Evolutionary conservation across 92 coral and sea anemone species (phyloP), one percentile per base, ranked within the genome.

Genomic region (Micromussa lordhowensis): DNA sequence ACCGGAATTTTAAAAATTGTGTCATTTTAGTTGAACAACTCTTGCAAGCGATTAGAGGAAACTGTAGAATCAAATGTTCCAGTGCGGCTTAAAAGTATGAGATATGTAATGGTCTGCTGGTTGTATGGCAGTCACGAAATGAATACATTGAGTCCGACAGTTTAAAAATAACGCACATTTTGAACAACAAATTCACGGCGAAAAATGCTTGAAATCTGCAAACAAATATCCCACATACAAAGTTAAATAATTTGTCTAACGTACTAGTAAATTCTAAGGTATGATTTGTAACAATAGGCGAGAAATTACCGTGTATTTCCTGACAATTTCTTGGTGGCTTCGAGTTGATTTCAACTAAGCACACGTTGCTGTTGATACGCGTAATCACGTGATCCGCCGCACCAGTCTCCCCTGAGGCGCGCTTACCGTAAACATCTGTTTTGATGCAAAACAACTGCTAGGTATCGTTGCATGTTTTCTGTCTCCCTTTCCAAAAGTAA

Each of bases 321-420:
- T 48, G 68, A 36, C 68, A 22, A 21, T 70, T 68, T 70, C 70
- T 83, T 71, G 68, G 5, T 31, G 87, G 51, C 87, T 70, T 49
- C 79, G 79, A 83, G 87, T 72, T 83, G 87, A 83, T 83, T 83
- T 83, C 87, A 70, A 31, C 69, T 51, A 18, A 54, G 79, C 87
- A 83, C 78, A 83, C 87, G 87, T 73, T 83, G 87, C 87, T 83
- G 87, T 83, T 53, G 87, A 83, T 73, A 72, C 86, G 87, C 87
- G 68, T 83, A 70, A 57, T 83, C 87, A 83, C 87, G 87, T 83
- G 87, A 83, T 58, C 53, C 31, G 32, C 24, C 87, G 87, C 87
- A 54, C 87, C 87, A 83, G 87, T 83, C 87, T 83, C 87, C 87
- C 75, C 40, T 49, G 68, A 71, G 87, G 79, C 10, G 44, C n/a